Base-by-base conservation (phyloP, 1,140 invertebrate genomes). In the Zaprionus nigranus region DNA sequence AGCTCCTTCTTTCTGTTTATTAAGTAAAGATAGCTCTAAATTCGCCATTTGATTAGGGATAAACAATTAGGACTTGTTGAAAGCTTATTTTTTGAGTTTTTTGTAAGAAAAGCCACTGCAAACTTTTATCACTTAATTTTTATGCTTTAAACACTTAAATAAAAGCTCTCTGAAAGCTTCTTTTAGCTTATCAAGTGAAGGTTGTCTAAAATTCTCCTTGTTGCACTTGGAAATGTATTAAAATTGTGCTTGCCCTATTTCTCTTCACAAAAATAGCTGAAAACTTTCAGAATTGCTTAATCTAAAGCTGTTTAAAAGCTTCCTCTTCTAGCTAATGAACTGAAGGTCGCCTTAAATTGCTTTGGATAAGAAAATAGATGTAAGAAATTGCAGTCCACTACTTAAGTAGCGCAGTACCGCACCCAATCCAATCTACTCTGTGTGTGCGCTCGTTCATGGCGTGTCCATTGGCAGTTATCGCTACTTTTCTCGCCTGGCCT, bases 401-500 rank as follows among this genome's bases (percentile, higher is more conserved):
- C 40, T 46, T 17, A 17, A 46, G 40, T 46, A 51, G 20, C n/a
- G 40, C 40, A 46, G 20, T 28, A 28, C 53, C 22, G 53, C 53
- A 56, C 53, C 26, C 26, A 58, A 34, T 34, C n/a, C 56, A 58
- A 58, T 34, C 17, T 38, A 30, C 26, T 62, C 12, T 17, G 5
- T 26, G 24, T 24, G 24, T 26, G n/a, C 13, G 12, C 59, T 15
- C 34, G 22, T 26, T 67, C 71, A 30, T 83, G 69, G 82, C 83
- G 84, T 87, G 83, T 72, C 74, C 78, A 88, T 65, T 74, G 84
- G 74, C 83, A 87, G 81, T 87, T 88, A 87, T 87, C 81, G 78
- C 78, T 66, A 73, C 63, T 72, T 76, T 75, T 86, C 61, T 83
- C 81, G 83, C 83, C 84, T 78, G 79, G 84, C 65, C 78, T 78